These are phyloP conservation scores for Spilogale gracilis DNA, from an alignment of 2,113 vertebrate genomes.

Conservation along the genomic window DNA sequence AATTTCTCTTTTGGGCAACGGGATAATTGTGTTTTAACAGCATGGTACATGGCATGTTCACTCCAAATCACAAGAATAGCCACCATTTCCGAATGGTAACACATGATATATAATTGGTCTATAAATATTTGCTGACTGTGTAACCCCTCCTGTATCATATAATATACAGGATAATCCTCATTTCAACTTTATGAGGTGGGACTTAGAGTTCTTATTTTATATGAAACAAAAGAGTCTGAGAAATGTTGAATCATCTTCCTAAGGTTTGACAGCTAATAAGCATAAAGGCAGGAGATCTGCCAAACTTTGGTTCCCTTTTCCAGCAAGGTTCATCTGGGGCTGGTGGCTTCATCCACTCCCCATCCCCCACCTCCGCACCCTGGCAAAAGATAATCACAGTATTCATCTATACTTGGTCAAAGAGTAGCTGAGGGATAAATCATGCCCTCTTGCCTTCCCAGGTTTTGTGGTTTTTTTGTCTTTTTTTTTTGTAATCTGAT, in stretches of 20 bases:
- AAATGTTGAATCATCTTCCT: not conserved
- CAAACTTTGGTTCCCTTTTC: not conserved
- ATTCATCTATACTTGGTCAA: not conserved
- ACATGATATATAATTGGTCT: not conserved
- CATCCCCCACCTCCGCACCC: not conserved
- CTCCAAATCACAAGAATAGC: not conserved
- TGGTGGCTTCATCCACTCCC: not conserved
- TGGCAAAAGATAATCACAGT: not conserved
- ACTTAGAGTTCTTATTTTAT: not conserved
- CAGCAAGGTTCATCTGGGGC: not conserved
- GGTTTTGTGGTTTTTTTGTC: not conserved
- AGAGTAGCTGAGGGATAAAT: not conserved
- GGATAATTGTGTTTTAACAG: not conserved
- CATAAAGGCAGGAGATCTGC: not conserved
- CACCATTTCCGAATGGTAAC: not conserved
- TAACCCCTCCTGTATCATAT: not conserved
- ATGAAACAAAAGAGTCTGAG: not conserved
- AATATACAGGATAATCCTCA: not conserved
- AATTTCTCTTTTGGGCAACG: not conserved
- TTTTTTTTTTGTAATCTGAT: not conserved
- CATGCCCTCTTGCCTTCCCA: not conserved
- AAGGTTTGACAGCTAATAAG: not conserved
- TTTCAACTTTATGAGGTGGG: conserved; percentile 30
- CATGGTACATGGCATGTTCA: not conserved
- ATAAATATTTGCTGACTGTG: not conserved